phyloP scores from a whole-genome alignment of 1,140 invertebrate species.

The Hestina assimilis region DNA sequence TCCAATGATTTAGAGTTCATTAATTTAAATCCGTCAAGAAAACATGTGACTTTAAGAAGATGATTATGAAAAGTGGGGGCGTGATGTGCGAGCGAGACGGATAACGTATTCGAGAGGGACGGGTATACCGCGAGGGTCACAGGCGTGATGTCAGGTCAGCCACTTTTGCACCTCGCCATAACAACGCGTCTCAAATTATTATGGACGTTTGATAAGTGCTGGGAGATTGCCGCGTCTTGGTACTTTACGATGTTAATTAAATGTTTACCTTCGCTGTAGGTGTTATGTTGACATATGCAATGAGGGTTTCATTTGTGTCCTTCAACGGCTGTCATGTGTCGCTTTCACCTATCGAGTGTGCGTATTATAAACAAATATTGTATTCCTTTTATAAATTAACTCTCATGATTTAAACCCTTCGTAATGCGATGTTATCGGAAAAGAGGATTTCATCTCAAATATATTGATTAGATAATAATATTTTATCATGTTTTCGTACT shows the following conservation, averaged over 20 bases:
- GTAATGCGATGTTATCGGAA: constrained; percentile 28
- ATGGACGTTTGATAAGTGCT: constrained; percentile 77
- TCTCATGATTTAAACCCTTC: constrained; percentile 26
- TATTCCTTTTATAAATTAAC: constrained; percentile 41
- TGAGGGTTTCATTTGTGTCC: constrained; percentile 5
- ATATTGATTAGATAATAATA: constrained; percentile 47
- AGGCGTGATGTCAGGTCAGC: constrained; percentile 79
- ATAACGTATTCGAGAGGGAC: constrained; percentile 41
- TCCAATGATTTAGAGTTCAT: constrained; percentile 66
- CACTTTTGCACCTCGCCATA: constrained; percentile 78
- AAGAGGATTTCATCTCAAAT: constrained; percentile 38
- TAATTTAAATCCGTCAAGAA: constrained; percentile 62
- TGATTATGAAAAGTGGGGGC: constrained; percentile 74
- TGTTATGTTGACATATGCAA: constrained; percentile 24
- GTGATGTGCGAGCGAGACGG: constrained; percentile 65
- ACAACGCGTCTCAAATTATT: constrained; percentile 79
- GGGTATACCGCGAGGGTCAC: constrained; percentile 59
- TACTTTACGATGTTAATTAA: constrained; percentile 76
- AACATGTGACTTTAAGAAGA: constrained; percentile 73
- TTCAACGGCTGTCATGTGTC: constrained; percentile 15
- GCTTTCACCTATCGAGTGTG: constrained; percentile 15
- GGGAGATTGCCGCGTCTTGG: constrained; percentile 66
- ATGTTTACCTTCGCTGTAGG: constrained; percentile 41
- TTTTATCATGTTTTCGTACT: constrained; percentile 46
- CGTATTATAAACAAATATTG: constrained; percentile 17